A percentile compares a stretch with the other conserved stretches of the same genome.
phyloP scores from a whole-genome alignment of 2,888 invertebrate genomes.

The Nymphalis c-album region DNA sequence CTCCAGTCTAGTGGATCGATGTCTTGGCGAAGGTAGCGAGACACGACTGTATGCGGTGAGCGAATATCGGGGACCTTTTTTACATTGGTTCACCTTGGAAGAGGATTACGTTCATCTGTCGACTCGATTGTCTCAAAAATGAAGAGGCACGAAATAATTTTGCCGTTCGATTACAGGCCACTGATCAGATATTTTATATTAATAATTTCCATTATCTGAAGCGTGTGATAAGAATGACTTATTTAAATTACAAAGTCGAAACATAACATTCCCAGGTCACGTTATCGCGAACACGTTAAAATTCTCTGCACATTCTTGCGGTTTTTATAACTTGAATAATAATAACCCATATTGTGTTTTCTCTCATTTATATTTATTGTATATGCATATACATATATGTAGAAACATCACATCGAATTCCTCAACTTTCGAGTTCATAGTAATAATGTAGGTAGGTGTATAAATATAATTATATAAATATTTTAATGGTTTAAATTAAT shows the following conservation, averaged over 20 bases:
- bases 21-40: too few relatives aligned
- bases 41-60: too few relatives aligned
- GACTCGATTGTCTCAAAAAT: too few relatives aligned
- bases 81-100: too few relatives aligned
- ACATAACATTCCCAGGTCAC: conserved; percentile 21
- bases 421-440: too few relatives aligned
- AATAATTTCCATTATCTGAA: conserved; percentile 17
- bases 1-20: too few relatives aligned
- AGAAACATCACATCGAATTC: neutral
- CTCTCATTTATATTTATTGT: conserved; percentile 2
- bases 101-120: too few relatives aligned
- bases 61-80: too few relatives aligned
- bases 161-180: neutral
- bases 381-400: neutral
- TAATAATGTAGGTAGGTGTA: too few relatives aligned
- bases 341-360: conserved; percentile 5
- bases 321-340: conserved; percentile 8
- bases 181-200: neutral
- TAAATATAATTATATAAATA: too few relatives aligned
- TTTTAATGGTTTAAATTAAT: too few relatives aligned
- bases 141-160: neutral
- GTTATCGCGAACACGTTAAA: conserved; percentile 19
- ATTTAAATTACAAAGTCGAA: conserved; percentile 15
- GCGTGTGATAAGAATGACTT: conserved; percentile 22
- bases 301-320: neutral